Percentiles rank a stretch among this genome's conserved stretches.
Conservation (phyloP, 2,113 vertebrate genomes). For the Gasterosteus nipponicus region DNA sequence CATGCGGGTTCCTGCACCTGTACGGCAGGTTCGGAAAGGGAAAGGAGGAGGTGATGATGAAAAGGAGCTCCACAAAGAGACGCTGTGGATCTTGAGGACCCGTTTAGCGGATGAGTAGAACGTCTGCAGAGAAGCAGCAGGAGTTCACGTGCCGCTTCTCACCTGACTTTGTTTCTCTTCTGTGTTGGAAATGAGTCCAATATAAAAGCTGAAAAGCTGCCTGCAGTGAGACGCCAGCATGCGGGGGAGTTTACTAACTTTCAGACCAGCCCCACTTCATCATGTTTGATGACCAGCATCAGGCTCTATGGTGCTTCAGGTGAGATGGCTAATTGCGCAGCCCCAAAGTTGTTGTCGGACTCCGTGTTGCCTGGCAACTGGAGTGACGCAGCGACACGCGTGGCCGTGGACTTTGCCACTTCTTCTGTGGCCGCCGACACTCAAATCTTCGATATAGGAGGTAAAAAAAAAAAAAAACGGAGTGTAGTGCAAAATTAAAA, state of each 20-base stretch:
- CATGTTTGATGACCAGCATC: not conserved
- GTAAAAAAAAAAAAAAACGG: slow-evolving; percentile 10
- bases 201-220: not conserved
- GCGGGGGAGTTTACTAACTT: no score
- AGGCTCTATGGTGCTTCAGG: not conserved
- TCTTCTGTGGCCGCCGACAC: not conserved
- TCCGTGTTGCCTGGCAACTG: slow-evolving; percentile 53
- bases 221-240: no score
- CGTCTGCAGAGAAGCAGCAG: not conserved
- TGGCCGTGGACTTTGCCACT: slow-evolving; percentile 15
- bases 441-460: not conserved
- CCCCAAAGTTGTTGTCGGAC: slow-evolving; percentile 1
- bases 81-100: not conserved
- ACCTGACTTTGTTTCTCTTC: not conserved
- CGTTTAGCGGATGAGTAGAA: not conserved
- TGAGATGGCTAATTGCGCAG: slow-evolving; percentile 10
- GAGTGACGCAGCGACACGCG: not conserved
- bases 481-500: not conserved
- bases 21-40: not conserved
- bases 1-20: not conserved
- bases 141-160: not conserved
- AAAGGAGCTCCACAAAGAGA: not conserved
- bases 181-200: not conserved
- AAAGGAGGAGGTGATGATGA: not conserved
- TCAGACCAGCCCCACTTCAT: not conserved